A percentile compares a stretch with the other conserved stretches of the same genome.
phyloP scores from a whole-genome alignment of 1,140 invertebrate species.

The Aporrectodea caliginosa region DNA sequence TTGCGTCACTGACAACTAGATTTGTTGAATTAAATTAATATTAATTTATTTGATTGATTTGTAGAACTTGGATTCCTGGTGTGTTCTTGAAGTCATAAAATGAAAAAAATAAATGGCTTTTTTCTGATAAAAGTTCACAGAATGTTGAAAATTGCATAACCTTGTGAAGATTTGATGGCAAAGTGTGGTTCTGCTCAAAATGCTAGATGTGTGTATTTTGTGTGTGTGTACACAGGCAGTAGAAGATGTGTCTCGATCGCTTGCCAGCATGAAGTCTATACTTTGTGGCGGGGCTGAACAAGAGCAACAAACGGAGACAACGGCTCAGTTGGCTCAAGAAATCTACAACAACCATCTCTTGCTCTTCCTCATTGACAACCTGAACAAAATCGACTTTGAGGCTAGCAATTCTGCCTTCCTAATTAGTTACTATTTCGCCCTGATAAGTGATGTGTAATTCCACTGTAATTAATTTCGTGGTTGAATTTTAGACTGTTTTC shows the following conservation, averaged over 20 bases:
- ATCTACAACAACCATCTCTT: conserved; percentile 84
- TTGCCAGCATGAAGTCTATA: conserved; percentile 93
- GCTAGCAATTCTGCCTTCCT: conserved; percentile 54
- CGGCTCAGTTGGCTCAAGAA: conserved; percentile 87
- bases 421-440: too few relatives aligned
- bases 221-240: conserved; percentile 48
- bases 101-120: background rate
- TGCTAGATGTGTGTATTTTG: conserved; percentile 1
- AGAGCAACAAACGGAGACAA: conserved; percentile 94
- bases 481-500: too few relatives aligned
- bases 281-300: conserved; percentile 94
- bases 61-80: too few relatives aligned
- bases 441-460: too few relatives aligned
- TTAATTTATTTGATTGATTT: too few relatives aligned
- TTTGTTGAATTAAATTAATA: too few relatives aligned
- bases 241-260: conserved; percentile 96
- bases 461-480: too few relatives aligned
- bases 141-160: background rate
- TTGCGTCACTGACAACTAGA: too few relatives aligned
- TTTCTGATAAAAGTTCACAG: background rate
- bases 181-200: background rate
- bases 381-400: conserved; percentile 96
- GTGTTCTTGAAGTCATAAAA: background rate
- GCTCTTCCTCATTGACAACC: conserved; percentile 84
- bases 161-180: background rate